These are phyloP conservation scores for Leptinotarsa rubiginosa DNA, from an alignment of 2,888 invertebrate genomes.

Conservation along the genomic window DNA sequence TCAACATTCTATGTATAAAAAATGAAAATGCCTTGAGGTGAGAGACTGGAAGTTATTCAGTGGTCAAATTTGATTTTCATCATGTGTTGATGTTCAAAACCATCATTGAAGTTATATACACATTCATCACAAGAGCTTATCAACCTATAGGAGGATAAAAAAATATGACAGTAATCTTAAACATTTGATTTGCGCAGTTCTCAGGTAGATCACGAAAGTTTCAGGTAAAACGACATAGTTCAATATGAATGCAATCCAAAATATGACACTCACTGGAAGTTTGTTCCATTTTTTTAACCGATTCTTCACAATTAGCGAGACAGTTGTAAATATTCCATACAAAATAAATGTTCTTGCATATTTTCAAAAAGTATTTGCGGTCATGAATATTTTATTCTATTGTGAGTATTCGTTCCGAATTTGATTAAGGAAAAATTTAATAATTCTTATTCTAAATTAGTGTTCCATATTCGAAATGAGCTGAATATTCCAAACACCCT, in stretches of 20 bases:
- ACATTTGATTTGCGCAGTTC: constrained; percentile 7
- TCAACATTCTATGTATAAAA: no score
- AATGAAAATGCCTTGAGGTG: not conserved
- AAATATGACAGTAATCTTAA: not conserved
- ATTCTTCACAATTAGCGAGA: not conserved
- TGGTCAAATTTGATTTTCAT: not conserved
- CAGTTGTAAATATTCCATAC: constrained; percentile 17
- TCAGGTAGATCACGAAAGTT: not conserved
- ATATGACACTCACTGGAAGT: constrained; percentile 3
- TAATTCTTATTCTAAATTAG: not conserved
- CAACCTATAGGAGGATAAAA: not conserved
- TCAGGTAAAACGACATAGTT: constrained; percentile 1
- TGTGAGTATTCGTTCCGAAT: no score
- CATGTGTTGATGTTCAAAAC: not conserved
- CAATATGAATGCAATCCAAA: not conserved
- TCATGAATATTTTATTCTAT: not conserved
- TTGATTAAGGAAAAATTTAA: not conserved
- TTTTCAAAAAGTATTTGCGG: not conserved
- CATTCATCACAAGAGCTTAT: not conserved
- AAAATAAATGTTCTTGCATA: constrained; percentile 19
- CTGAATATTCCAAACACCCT: constrained; percentile 14
- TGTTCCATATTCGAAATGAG: not conserved
- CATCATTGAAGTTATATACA: constrained; percentile 8
- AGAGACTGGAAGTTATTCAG: not conserved
- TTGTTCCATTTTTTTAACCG: not conserved